Percentiles rank a stretch among this genome's conserved stretches.
Evolutionary conservation across 2,113 vertebrate genomes (phyloP).

Genomic region (Cnemophilus loriae): DNA sequence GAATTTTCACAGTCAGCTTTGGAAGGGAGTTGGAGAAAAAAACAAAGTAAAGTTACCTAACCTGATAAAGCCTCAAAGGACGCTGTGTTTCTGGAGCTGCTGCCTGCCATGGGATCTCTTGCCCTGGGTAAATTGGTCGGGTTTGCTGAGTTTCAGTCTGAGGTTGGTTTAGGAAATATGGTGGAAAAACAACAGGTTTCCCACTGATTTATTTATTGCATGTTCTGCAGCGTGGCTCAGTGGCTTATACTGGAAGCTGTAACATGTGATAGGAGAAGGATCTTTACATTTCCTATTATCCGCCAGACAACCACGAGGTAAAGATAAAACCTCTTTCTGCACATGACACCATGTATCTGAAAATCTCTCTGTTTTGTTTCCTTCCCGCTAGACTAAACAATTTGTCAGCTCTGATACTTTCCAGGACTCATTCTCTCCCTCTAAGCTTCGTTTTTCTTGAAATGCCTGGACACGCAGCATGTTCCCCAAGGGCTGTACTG

Average conservation of each 20-base stretch:
- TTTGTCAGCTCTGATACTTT: background rate
- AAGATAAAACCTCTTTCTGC: background rate
- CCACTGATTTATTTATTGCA: background rate
- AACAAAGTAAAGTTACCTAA: background rate
- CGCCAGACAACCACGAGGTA: fast-evolving
- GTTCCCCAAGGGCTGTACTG: fast-evolving
- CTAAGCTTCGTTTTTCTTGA: background rate
- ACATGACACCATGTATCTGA: fast-evolving
- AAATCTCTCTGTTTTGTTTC: background rate
- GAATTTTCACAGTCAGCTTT: background rate
- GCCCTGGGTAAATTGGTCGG: background rate
- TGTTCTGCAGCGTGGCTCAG: fast-evolving
- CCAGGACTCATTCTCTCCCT: background rate
- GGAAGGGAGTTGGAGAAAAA: background rate
- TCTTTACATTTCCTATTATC: background rate
- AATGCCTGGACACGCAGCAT: fast-evolving
- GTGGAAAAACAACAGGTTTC: background rate
- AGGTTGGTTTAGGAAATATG: fast-evolving
- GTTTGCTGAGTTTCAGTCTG: background rate
- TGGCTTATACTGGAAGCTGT: background rate
- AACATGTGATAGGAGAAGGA: background rate
- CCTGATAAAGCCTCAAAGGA: background rate
- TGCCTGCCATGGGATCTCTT: background rate
- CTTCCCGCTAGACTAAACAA: background rate
- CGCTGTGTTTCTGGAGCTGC: background rate